Evolutionary conservation across 2,113 vertebrate genomes (phyloP).

Genomic region (Apus apus): DNA sequence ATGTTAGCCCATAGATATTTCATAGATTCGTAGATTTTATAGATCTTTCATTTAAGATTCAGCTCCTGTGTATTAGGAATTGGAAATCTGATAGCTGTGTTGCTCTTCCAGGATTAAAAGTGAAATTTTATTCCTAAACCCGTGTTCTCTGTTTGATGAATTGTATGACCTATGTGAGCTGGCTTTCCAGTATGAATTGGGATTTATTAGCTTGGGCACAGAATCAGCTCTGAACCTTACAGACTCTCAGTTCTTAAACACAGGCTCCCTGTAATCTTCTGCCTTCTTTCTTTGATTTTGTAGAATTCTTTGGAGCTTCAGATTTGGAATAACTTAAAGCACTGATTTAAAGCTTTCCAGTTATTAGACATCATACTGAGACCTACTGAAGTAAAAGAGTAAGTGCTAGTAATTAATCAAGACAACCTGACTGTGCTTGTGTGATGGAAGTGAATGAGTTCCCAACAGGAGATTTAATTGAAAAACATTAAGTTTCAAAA

Average conservation of each 20-base stretch:
- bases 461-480: constrained; percentile 73
- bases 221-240: not conserved
- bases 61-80: not conserved
- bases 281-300: not conserved
- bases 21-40: too few species aligned
- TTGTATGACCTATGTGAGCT: not conserved
- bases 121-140: constrained; percentile 21
- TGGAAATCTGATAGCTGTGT: not conserved
- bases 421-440: constrained; percentile 14
- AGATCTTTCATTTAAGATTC: not conserved
- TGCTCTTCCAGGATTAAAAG: not conserved
- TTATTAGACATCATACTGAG: constrained; percentile 50
- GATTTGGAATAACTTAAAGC: constrained; percentile 40
- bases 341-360: constrained; percentile 51
- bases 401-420: constrained; percentile 70
- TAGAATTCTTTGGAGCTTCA: constrained; percentile 47
- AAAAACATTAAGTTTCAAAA: constrained; percentile 73
- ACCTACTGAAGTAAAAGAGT: constrained; percentile 36
- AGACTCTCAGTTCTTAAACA: constrained; percentile 8
- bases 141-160: not conserved
- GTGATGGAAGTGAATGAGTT: constrained; percentile 38
- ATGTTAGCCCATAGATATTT: not conserved
- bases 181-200: constrained; percentile 10
- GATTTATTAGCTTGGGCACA: not conserved
- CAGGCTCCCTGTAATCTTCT: not conserved